A percentile compares a stretch with the other conserved stretches of the same genome.
phyloP scores from a whole-genome alignment of 2,113 vertebrate genomes.

The Phrynocephalus versicolor region DNA sequence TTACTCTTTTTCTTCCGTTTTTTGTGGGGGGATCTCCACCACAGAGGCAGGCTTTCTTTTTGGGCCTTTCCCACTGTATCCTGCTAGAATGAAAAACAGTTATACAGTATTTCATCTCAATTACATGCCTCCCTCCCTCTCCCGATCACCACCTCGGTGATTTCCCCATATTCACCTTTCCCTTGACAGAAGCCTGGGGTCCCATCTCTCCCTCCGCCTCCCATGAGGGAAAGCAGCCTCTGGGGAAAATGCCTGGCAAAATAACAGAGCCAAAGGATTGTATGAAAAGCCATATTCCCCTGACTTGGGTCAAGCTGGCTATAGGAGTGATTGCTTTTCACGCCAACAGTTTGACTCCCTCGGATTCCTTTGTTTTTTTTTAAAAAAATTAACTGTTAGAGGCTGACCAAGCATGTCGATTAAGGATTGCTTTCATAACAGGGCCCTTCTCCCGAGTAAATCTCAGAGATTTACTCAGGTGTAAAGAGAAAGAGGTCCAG shows the following conservation, averaged over 20 bases:
- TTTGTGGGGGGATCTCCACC: conserved; percentile 72
- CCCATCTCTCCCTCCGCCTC: conserved; percentile 78
- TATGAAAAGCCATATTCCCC: conserved; percentile 77
- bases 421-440: conserved; percentile 52
- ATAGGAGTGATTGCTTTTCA: conserved; percentile 60
- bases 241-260: conserved; percentile 78
- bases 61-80: conserved; percentile 69
- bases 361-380: conserved; percentile 63
- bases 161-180: conserved; percentile 79
- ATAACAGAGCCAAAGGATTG: conserved; percentile 79
- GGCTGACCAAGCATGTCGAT: conserved; percentile 58
- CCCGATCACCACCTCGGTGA: conserved; percentile 77
- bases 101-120: conserved; percentile 69
- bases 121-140: conserved; percentile 77
- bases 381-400: conserved; percentile 56
- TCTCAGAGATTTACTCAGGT: conserved; percentile 42
- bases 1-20: conserved; percentile 76
- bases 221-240: conserved; percentile 79
- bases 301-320: conserved; percentile 74
- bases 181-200: conserved; percentile 78
- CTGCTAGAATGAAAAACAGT: conserved; percentile 62
- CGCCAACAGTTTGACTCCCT: conserved; percentile 35
- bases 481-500: neutral
- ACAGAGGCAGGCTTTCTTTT: conserved; percentile 70
- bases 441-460: conserved; percentile 45